Percentiles rank a stretch among this genome's conserved stretches.
These are phyloP conservation scores for Dicrurus megarhynchus DNA, from an alignment of 2,113 vertebrate species.

Conservation along the genomic window DNA sequence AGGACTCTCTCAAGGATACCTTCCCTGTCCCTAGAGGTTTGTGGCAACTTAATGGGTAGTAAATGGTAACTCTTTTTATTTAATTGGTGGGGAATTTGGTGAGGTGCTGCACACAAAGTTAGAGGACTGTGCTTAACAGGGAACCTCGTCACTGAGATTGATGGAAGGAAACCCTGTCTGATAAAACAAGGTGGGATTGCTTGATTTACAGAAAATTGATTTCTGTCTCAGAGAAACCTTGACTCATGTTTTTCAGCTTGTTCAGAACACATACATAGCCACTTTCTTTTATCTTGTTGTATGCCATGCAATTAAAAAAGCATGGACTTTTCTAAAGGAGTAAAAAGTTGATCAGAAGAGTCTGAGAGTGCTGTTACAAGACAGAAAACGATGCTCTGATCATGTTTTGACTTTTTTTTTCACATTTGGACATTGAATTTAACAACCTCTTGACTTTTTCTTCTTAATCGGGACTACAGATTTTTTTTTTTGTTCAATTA, in stretches of 20 bases:
- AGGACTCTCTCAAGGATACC: neutral
- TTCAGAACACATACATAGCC: neutral
- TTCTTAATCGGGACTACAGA: neutral
- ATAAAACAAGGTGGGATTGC: neutral
- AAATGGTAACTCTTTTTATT: neutral
- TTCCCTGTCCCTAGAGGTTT: neutral
- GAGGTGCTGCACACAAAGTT: neutral
- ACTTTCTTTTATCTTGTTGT: neutral
- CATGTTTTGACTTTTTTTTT: neutral
- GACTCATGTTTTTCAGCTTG: neutral
- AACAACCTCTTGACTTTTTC: neutral
- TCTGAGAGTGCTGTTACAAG: neutral
- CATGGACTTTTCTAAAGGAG: neutral
- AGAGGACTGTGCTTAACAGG: neutral
- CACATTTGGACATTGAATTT: neutral
- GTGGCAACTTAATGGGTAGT: neutral
- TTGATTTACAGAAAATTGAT: neutral
- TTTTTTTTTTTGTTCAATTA: neutral
- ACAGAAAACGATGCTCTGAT: neutral
- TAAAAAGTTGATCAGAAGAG: neutral
- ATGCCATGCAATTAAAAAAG: neutral
- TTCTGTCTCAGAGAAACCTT: neutral
- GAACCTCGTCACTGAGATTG: rapidly evolving
- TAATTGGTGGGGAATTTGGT: neutral
- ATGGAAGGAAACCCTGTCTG: neutral